Base-by-base conservation (phyloP, 1,140 invertebrate species). In the Caenorhabditis brenneri region DNA sequence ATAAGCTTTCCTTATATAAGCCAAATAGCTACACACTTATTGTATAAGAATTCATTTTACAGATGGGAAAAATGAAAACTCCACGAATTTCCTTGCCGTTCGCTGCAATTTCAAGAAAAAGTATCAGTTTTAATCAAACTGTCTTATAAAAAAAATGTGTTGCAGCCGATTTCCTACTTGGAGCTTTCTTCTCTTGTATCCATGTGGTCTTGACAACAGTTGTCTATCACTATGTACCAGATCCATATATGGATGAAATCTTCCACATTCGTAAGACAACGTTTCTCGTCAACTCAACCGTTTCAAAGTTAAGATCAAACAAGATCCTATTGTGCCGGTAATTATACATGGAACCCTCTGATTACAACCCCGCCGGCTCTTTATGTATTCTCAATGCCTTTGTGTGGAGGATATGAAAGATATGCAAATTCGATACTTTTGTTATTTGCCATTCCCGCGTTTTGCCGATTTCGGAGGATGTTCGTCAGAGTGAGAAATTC, bases 341-440 rank as follows among this genome's bases (percentile, higher is more conserved):
- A 55, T 49, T 84, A 93, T 60, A 91, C 96, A 94, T 98, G 96
- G 96, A 94, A 99, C 92, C 93, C 94, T 0, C 98, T 97, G 93
- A 97, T 99, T 80, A 99, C 97, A 29, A 99, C 97, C 9, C 93
- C 97, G 42, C 97, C 97, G 31, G 96, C 96, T 1, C 91, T 99
- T 0, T 99, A 99, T 90, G 85, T 97, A 10, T 27, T 95, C 2
- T 92, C 92, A 9, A 93, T 93, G 0, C 88, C 93, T n/a, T 91
- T 91, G 1, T 84, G 86, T 22, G 74, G 92, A 39, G 86, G 88
- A 24, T 58, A 93, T 7, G 91, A 93, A 49, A 87, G 93, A 12
- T 97, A 95, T 89, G 92, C 93, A n/a, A 93, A 93, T 3, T 93
- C 93, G 84, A 93, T 92, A 83, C 92, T 98, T 80, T 92, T 96